Percentiles rank a stretch among this genome's conserved stretches.
Evolutionary conservation across 2,113 vertebrate genomes (phyloP).

Genomic region (Etia nguti): DNA sequence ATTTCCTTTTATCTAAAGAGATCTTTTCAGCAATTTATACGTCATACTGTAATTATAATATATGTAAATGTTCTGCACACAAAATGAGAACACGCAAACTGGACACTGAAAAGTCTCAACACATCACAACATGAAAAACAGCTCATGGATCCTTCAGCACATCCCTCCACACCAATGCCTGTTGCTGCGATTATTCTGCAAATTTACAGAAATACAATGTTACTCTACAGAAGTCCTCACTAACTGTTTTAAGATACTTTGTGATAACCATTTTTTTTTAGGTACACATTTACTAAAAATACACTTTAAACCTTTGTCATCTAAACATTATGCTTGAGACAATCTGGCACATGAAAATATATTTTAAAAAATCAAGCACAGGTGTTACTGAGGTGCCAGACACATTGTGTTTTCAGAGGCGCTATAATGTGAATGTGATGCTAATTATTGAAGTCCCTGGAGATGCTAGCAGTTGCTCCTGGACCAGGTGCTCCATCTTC

Average conservation of each 20-base stretch:
- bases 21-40: background rate
- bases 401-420: background rate
- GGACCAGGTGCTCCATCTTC: slow-evolving; percentile 49
- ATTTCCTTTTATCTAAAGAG: background rate
- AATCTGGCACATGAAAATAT: background rate
- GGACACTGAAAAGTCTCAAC: background rate
- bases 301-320: background rate
- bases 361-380: background rate
- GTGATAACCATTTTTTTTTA: background rate
- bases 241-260: background rate
- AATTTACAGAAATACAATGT: background rate
- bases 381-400: background rate
- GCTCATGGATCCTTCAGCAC: background rate
- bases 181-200: background rate
- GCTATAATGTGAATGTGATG: background rate
- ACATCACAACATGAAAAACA: background rate
- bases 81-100: background rate
- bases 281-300: background rate
- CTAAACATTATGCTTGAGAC: no score
- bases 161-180: background rate
- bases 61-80: background rate
- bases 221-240: background rate
- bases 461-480: slow-evolving; percentile 16
- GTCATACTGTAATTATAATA: background rate
- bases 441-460: slow-evolving; percentile 52